A percentile compares a stretch with the other conserved stretches of the same genome.
Evolutionary conservation across 1,140 invertebrate genomes (phyloP).

Genomic region (Cyclina sinensis): DNA sequence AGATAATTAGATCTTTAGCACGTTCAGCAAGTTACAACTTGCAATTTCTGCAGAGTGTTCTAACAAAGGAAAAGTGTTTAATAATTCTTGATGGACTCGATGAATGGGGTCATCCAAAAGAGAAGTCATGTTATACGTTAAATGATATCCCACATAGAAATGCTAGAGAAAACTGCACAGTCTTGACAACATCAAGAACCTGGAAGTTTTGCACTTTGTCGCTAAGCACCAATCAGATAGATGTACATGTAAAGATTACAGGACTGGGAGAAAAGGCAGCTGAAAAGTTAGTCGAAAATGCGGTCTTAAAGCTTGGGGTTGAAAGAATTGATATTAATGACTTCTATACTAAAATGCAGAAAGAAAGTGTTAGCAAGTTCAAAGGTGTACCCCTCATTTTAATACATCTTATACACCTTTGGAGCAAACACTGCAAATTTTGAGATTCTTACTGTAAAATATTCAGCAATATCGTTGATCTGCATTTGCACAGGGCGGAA

Average conservation of each 20-base stretch:
- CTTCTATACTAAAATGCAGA: background rate
- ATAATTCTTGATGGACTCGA: background rate
- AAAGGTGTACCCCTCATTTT: background rate
- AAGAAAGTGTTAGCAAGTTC: background rate
- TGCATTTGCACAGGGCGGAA: background rate
- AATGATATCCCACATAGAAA: background rate
- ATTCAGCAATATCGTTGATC: background rate
- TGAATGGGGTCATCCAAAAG: slow-evolving; percentile 6
- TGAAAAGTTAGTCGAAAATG: background rate
- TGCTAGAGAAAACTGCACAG: background rate
- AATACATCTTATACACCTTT: background rate
- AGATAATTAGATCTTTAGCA: background rate
- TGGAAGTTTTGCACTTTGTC: background rate
- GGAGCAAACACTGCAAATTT: background rate
- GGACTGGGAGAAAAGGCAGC: background rate
- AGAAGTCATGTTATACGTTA: background rate
- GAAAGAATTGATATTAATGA: background rate
- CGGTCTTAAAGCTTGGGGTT: background rate
- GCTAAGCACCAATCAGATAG: background rate
- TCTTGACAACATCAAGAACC: background rate
- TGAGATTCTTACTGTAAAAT: background rate
- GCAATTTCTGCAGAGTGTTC: background rate
- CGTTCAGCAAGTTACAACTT: background rate
- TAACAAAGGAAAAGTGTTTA: background rate
- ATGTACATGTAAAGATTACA: background rate